These are phyloP conservation scores for Heliconius eleuchia DNA, from an alignment of 1,140 invertebrate species.

Conservation along the genomic window DNA sequence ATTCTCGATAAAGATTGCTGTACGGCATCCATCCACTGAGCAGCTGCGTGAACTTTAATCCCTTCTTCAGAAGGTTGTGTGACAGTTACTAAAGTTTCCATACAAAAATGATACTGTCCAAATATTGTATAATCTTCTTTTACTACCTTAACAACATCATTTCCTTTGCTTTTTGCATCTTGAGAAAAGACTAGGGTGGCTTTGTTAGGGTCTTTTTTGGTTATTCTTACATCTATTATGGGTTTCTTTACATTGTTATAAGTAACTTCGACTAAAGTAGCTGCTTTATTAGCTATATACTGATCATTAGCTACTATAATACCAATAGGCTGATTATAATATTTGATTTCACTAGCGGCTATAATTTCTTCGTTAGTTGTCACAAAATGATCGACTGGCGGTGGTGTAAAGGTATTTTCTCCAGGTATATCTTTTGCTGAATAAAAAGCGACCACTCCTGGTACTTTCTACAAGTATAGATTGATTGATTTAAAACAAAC, in stretches of 20 bases:
- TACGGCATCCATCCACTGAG: constrained; percentile 84
- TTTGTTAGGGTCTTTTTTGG: constrained; percentile 49
- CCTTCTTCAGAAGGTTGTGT: constrained; percentile 85
- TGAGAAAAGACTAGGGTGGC: constrained; percentile 24
- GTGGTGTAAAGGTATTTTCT: constrained; percentile 79
- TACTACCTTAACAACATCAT: constrained; percentile 64
- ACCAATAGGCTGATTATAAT: constrained; percentile 87
- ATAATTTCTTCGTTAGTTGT: constrained; percentile 79
- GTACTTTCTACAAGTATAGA: constrained; percentile 48
- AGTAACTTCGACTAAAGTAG: constrained; percentile 85
- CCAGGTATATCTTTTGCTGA: constrained; percentile 90
- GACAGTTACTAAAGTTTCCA: constrained; percentile 83
- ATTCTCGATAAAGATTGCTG: constrained; percentile 81
- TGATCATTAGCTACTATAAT: constrained; percentile 85
- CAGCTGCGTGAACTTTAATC: constrained; percentile 73
- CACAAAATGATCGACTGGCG: constrained; percentile 80
- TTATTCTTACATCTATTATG: constrained; percentile 50
- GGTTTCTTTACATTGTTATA: constrained; percentile 74
- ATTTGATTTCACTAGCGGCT: constrained; percentile 78
- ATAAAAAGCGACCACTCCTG: constrained; percentile 87
- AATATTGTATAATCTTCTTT: constrained; percentile 56
- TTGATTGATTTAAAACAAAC: neutral
- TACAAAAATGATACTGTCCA: constrained; percentile 63
- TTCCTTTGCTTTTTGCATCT: constrained; percentile 52
- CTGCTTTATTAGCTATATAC: constrained; percentile 83